Conservation (phyloP, 2,888 invertebrate genomes). For the Abrostola triplasia region DNA sequence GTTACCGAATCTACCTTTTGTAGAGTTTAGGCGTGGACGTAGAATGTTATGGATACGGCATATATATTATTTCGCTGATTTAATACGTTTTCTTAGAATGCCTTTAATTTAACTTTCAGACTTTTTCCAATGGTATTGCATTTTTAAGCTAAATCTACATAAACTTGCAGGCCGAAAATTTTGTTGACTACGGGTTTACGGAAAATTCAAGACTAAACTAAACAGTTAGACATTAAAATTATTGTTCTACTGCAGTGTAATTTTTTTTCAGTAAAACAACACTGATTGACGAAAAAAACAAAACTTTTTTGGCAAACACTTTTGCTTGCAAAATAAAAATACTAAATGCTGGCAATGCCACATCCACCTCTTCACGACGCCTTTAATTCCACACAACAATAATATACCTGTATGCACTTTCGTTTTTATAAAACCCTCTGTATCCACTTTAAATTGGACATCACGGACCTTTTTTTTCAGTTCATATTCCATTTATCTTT, state of each 20-base stretch:
- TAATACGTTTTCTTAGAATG: not conserved
- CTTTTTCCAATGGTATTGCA: too few species aligned
- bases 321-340: too few species aligned
- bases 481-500: slow-evolving; percentile 81
- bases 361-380: not conserved
- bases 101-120: too few species aligned
- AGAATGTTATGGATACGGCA: slow-evolving; percentile 65
- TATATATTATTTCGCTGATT: not conserved
- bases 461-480: slow-evolving; percentile 71
- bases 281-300: too few species aligned
- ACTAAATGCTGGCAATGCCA: slow-evolving; percentile 3
- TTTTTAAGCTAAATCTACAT: too few species aligned
- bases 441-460: slow-evolving; percentile 75
- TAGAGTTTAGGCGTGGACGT: slow-evolving; percentile 50
- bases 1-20: slow-evolving; percentile 80
- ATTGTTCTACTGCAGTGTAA: too few species aligned
- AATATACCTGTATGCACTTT: slow-evolving; percentile 73
- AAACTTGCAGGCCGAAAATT: too few species aligned
- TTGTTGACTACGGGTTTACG: too few species aligned
- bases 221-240: too few species aligned
- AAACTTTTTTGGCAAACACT: too few species aligned
- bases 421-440: slow-evolving; percentile 76
- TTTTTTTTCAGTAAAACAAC: too few species aligned
- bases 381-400: slow-evolving; percentile 54
- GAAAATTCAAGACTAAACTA: too few species aligned